Percentiles rank a stretch among this genome's conserved stretches.
Conservation (phyloP, 2,113 vertebrate genomes). For the Pituophis catenifer region DNA sequence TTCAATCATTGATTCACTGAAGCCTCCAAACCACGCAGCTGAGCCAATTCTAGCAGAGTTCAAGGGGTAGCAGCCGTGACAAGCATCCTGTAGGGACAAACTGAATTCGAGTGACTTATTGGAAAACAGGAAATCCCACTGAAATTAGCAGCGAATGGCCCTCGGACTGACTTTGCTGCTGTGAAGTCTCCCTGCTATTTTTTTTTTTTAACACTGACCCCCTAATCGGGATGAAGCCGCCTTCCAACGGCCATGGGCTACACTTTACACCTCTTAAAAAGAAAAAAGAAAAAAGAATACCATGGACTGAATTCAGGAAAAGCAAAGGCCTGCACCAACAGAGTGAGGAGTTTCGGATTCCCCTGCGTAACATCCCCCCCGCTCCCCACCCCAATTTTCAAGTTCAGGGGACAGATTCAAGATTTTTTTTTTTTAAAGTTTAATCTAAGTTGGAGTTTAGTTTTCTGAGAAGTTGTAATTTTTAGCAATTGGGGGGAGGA, state of each 20-base stretch:
- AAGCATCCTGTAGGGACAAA: background rate
- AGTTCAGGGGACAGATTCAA: background rate
- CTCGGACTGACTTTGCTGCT: background rate
- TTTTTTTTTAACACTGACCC: background rate
- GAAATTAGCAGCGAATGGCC: background rate
- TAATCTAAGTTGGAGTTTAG: background rate
- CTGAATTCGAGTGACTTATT: background rate
- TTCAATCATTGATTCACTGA: background rate
- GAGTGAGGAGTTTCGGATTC: background rate
- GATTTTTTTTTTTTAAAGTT: background rate
- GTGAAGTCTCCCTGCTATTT: background rate
- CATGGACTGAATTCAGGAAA: background rate
- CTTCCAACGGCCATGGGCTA: background rate
- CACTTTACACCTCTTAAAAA: background rate
- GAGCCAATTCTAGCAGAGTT: background rate
- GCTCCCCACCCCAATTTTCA: background rate
- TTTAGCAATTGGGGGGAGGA: background rate
- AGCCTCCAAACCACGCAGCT: background rate
- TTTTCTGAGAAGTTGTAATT: background rate
- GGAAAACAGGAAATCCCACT: background rate
- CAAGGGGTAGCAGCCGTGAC: background rate
- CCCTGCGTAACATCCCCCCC: fast-evolving
- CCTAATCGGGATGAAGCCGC: background rate
- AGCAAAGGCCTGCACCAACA: background rate
- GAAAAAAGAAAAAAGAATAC: background rate